Conservation (phyloP, 2,797 vertebrate genomes). For the Eleutherodactylus coqui region DNA sequence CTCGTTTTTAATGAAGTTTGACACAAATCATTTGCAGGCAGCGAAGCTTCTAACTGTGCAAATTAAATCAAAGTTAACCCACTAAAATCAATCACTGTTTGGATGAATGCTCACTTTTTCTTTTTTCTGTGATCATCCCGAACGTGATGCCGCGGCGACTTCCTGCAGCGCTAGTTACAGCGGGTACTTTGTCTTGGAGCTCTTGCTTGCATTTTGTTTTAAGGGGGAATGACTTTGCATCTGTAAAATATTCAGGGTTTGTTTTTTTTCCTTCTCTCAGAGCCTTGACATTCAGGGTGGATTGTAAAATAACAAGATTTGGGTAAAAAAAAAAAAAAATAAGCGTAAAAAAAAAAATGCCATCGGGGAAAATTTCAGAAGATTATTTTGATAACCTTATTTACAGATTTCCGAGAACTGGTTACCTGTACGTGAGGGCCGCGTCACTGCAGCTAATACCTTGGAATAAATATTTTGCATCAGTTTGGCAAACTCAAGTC, state of each 20-base stretch:
- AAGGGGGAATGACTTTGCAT: conserved; percentile 81
- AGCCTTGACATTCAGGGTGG: conserved; percentile 89
- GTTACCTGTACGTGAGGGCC: conserved; percentile 83
- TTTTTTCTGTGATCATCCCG: conserved; percentile 83
- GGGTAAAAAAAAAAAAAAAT: conserved; percentile 48
- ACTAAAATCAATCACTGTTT: conserved; percentile 82
- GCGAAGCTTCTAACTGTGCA: conserved; percentile 74
- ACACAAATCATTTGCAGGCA: conserved; percentile 69
- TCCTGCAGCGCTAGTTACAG: conserved; percentile 27
- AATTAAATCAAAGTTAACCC: conserved; percentile 70
- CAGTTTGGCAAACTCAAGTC: conserved; percentile 81
- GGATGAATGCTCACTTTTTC: conserved; percentile 81
- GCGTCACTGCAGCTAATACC: conserved; percentile 83
- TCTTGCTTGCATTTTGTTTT: conserved; percentile 66
- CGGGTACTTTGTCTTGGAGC: conserved; percentile 39
- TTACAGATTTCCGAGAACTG: conserved; percentile 86
- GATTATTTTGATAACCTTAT: conserved; percentile 90
- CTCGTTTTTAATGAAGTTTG: conserved; percentile 21
- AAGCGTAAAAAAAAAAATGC: conserved; percentile 7
- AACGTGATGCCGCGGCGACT: conserved; percentile 75
- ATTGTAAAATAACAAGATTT: conserved; percentile 82
- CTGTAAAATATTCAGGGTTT: conserved; percentile 82
- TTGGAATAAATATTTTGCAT: conserved; percentile 90
- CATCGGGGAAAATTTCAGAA: conserved; percentile 83
- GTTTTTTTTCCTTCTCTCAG: conserved; percentile 68